These are phyloP conservation scores for Parasteatoda lunata DNA, from an alignment of 2,888 invertebrate genomes.

Conservation along the genomic window DNA sequence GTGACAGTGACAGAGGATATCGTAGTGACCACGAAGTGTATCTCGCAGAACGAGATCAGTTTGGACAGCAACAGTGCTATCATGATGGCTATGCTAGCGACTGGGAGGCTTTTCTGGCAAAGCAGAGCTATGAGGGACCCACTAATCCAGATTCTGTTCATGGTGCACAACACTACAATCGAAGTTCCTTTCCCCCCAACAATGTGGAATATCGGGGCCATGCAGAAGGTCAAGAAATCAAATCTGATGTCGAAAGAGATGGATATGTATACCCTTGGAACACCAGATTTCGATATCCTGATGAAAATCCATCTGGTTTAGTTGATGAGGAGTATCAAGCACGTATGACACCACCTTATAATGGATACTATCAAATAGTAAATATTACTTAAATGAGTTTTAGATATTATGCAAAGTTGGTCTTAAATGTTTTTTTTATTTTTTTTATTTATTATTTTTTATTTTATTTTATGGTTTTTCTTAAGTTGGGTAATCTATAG, in stretches of 20 bases:
- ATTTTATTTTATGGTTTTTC: background rate
- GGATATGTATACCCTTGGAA: slow-evolving; percentile 39
- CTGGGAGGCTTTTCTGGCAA: slow-evolving; percentile 66
- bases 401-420: background rate
- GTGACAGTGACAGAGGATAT: slow-evolving; percentile 67
- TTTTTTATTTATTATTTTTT: background rate
- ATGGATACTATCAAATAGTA: slow-evolving; percentile 64
- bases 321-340: slow-evolving; percentile 53
- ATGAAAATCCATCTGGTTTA: slow-evolving; percentile 32
- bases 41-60: slow-evolving; percentile 58
- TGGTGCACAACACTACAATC: slow-evolving; percentile 1
- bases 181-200: slow-evolving; percentile 8
- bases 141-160: slow-evolving; percentile 7
- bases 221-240: slow-evolving; percentile 66
- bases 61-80: slow-evolving; percentile 31
- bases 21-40: slow-evolving; percentile 68
- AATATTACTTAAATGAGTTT: background rate
- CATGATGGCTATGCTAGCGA: slow-evolving; percentile 68
- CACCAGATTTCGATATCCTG: slow-evolving; percentile 39
- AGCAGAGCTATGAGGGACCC: slow-evolving; percentile 37
- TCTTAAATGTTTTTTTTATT: background rate
- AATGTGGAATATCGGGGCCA: slow-evolving; percentile 50
- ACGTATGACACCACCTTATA: slow-evolving; percentile 41
- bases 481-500: background rate
- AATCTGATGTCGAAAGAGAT: slow-evolving; percentile 34